Percentiles rank a stretch among this genome's conserved stretches.
phyloP scores from a whole-genome alignment of 2,113 vertebrate species.

The Petaurus breviceps region DNA sequence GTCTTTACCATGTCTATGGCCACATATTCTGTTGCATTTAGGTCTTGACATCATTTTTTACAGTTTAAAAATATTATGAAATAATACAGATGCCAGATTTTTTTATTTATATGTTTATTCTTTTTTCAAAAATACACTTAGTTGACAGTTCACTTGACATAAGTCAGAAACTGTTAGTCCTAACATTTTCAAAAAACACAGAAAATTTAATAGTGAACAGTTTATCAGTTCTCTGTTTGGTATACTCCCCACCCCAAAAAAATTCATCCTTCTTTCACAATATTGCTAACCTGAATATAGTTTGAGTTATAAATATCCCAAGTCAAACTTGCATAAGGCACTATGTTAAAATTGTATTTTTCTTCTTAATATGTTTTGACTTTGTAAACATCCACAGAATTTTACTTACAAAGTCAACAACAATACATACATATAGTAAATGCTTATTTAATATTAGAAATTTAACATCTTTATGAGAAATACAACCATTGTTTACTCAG shows the following conservation, averaged over 20 bases:
- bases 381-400: background rate
- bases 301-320: background rate
- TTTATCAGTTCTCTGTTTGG: constrained; percentile 56
- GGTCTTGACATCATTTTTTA: too few relatives aligned
- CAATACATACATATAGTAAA: background rate
- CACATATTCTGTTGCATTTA: too few relatives aligned
- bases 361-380: background rate
- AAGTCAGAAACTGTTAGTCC: constrained; percentile 81
- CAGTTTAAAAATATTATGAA: too few relatives aligned
- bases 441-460: background rate
- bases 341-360: background rate
- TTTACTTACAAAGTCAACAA: background rate
- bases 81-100: too few relatives aligned
- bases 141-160: constrained; percentile 81
- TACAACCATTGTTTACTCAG: background rate
- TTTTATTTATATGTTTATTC: too few relatives aligned
- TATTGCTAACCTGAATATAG: background rate
- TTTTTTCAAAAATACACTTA: constrained; percentile 74
- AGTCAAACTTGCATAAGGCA: background rate
- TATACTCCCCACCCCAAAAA: constrained; percentile 42
- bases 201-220: constrained; percentile 65
- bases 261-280: background rate
- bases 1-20: too few relatives aligned
- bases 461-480: background rate
- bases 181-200: constrained; percentile 78